Evolutionary conservation across 2,888 invertebrate genomes (phyloP).

Genomic region (Euproctis similis): DNA sequence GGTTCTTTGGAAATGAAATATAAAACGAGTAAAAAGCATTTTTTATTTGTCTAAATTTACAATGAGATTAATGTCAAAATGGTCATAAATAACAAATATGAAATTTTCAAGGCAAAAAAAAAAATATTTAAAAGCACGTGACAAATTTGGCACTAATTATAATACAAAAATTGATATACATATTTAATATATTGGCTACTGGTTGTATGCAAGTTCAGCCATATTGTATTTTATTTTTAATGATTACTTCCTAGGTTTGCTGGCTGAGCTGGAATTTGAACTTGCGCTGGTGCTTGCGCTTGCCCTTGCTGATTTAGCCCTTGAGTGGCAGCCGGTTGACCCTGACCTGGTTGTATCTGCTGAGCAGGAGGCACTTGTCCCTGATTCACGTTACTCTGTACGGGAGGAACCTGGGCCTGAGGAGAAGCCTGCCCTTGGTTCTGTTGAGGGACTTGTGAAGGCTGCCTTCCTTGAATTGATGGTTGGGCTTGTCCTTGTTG

Average conservation of each 20-base stretch:
- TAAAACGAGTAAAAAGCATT: no score
- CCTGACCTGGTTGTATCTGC: constrained; percentile 19
- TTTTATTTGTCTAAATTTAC: no score
- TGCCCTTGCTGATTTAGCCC: constrained; percentile 22
- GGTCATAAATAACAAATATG: no score
- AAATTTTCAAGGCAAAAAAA: constrained; percentile 12
- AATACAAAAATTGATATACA: neutral
- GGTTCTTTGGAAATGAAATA: no score
- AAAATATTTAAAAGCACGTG: constrained; percentile 20
- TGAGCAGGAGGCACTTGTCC: constrained; percentile 13
- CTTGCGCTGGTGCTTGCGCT: constrained; percentile 16
- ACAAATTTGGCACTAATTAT: constrained; percentile 29
- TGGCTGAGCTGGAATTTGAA: constrained; percentile 15
- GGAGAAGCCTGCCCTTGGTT: constrained; percentile 23
- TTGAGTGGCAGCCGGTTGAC: constrained; percentile 23
- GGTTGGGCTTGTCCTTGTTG: constrained; percentile 27
- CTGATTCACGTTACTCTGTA: constrained; percentile 16
- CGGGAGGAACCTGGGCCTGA: constrained; percentile 12
- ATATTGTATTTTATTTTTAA: constrained; percentile 7
- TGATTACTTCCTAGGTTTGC: constrained; percentile 11
- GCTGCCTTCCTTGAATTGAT: constrained; percentile 18
- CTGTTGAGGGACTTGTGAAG: constrained; percentile 25
- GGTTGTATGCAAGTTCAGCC: no score
- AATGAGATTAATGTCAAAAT: no score
- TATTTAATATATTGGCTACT: no score